phyloP scores from a whole-genome alignment of 2,888 invertebrate genomes.

The Gisinianus flammeolus region DNA sequence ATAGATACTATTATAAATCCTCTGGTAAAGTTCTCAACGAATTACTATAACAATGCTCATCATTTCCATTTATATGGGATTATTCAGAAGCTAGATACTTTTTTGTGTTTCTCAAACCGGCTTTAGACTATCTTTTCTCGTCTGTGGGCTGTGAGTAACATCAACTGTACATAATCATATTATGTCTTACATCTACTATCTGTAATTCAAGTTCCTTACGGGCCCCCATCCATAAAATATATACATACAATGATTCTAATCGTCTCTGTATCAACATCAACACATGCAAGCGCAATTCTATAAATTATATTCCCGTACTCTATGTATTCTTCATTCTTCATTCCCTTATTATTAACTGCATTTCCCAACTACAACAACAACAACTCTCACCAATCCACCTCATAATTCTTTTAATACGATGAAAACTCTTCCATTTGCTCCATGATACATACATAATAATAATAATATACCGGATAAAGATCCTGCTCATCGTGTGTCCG shows the following conservation, averaged over 20 bases:
- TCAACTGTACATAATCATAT: background rate
- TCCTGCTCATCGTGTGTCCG: conserved; percentile 5
- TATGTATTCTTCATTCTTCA: background rate
- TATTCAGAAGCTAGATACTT: conserved; percentile 23
- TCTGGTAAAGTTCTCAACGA: background rate
- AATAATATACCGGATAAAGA: conserved; percentile 18
- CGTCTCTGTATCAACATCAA: background rate
- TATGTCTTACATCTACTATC: background rate
- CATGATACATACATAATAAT: too few relatives aligned
- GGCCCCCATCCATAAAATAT: background rate
- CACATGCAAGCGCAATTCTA: background rate
- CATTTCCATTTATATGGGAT: conserved; percentile 36
- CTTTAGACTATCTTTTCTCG: background rate
- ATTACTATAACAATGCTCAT: background rate
- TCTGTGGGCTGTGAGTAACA: too few relatives aligned
- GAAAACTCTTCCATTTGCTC: background rate
- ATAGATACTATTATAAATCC: background rate
- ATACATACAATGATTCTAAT: background rate
- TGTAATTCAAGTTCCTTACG: background rate
- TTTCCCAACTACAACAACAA: background rate
- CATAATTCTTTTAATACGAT: conserved; percentile 11
- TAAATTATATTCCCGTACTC: background rate
- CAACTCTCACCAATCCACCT: conserved; percentile 1
- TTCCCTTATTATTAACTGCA: background rate
- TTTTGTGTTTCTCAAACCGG: background rate